Evolutionary conservation across 2,888 invertebrate genomes (phyloP).

Genomic region (Xanthia togata): DNA sequence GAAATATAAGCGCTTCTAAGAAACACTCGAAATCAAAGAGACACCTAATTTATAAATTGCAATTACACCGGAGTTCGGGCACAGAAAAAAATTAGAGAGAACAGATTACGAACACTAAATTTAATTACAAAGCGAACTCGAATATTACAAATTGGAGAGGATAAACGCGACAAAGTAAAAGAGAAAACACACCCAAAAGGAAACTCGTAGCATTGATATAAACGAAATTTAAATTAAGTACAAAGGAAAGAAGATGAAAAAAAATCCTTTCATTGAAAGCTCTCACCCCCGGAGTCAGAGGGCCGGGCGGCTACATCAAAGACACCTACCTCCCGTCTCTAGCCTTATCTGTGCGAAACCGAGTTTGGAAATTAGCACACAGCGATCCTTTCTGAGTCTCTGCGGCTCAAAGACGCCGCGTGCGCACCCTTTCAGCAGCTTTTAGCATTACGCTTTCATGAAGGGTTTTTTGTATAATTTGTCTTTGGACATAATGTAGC

Average conservation of each 20-base stretch:
- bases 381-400: constrained; percentile 78
- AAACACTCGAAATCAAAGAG: constrained; percentile 83
- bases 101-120: constrained; percentile 90
- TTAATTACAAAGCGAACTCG: constrained; percentile 89
- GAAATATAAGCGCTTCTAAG: constrained; percentile 80
- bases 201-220: constrained; percentile 90
- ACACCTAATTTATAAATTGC: constrained; percentile 88
- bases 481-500: constrained; percentile 80
- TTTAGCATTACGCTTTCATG: constrained; percentile 86
- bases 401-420: constrained; percentile 79
- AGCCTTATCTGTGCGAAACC: constrained; percentile 89
- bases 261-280: constrained; percentile 91
- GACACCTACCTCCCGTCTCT: constrained; percentile 87
- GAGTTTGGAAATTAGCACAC: constrained; percentile 89
- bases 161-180: constrained; percentile 91
- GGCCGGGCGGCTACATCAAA: constrained; percentile 90
- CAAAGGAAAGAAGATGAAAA: constrained; percentile 90
- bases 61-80: constrained; percentile 83
- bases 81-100: constrained; percentile 80
- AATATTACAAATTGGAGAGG: constrained; percentile 90
- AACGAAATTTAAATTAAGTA: constrained; percentile 91
- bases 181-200: constrained; percentile 90
- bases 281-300: constrained; percentile 89
- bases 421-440: constrained; percentile 86
- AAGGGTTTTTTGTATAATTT: constrained; percentile 83